phyloP scores from a whole-genome alignment of 2,113 vertebrate genomes.

The Gobio gobio region DNA sequence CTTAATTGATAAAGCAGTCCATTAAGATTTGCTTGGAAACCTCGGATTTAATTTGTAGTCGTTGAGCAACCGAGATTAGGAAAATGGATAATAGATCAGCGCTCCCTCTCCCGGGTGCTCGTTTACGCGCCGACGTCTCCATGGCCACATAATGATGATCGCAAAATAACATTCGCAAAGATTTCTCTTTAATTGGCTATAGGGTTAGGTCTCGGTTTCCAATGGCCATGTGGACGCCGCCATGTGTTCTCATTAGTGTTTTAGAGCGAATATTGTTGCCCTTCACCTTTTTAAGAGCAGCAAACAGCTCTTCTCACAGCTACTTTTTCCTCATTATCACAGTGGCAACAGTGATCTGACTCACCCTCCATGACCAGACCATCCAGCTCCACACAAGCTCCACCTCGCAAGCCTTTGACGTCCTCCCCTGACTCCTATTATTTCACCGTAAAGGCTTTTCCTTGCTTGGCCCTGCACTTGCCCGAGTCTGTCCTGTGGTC shows the following conservation, averaged over 20 bases:
- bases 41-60: conserved; percentile 1
- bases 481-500: conserved; percentile 16
- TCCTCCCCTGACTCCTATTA: conserved; percentile 39
- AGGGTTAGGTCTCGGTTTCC: neutral
- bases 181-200: conserved; percentile 50
- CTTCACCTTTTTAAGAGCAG: conserved; percentile 47
- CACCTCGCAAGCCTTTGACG: conserved; percentile 32
- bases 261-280: conserved; percentile 44
- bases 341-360: conserved; percentile 48
- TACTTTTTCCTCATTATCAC: conserved; percentile 60
- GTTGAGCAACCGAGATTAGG: conserved; percentile 32
- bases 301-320: conserved; percentile 46
- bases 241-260: conserved; percentile 57
- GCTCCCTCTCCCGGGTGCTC: conserved; percentile 35
- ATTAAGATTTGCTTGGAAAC: conserved; percentile 17
- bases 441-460: conserved; percentile 32
- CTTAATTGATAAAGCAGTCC: neutral
- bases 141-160: conserved; percentile 36
- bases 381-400: conserved; percentile 25
- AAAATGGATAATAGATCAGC: conserved; percentile 34
- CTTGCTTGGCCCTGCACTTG: neutral
- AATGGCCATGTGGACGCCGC: neutral
- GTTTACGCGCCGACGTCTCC: neutral
- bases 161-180: conserved; percentile 23
- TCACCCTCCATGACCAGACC: conserved; percentile 34